Evolutionary conservation across 2,113 vertebrate species (phyloP), one percentile per base, ranked within the genome.

Genomic region (Heteronetta atricapilla): DNA sequence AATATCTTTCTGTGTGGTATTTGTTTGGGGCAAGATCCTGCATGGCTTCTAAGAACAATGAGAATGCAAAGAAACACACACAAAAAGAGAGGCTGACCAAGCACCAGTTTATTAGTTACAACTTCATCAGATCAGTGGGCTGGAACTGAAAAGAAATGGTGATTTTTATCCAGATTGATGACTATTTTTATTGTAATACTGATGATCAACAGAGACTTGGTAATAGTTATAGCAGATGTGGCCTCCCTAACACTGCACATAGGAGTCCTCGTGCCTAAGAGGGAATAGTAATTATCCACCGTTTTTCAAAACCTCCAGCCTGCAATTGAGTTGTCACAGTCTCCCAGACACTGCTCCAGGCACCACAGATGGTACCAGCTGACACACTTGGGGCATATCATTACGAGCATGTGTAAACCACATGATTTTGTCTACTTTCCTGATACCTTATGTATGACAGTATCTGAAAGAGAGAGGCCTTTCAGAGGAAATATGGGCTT

Each of bases 161-260:
- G 89, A 90, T 95, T 90, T 94, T 93, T 88, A 95, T 93, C 70
- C 86, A 97, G 94, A 98, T 95, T 96, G 94, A 97, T 97, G 92
- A 90, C 77, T 95, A 79, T 96, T 98, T 97, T 97, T 96, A 89
- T 97, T 97, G 88, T 82, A 96, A 95, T 89, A 91, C 88, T 95
- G 95, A 90, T 96, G 77, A 97, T 94, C 29, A 3, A 78, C 94
- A 89, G 90, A 90, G 84, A 78, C 59, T 91, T 76, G 53, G 62
- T 96, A 97, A 97, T 96, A 87, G 42, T 56, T 96, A 85, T 95
- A 98, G 93, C 98, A 98, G 97, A 98, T 98, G 97, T 97, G 95
- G 89, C 96, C 86, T 93, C 75, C 67, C 82, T 92, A 63, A 38
- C 44, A 52, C 89, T 95, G 93, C 72, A 85, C 64, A 85, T 68